Evolutionary conservation across 2,113 vertebrate species (phyloP).

Genomic region (Vireo altiloquus): DNA sequence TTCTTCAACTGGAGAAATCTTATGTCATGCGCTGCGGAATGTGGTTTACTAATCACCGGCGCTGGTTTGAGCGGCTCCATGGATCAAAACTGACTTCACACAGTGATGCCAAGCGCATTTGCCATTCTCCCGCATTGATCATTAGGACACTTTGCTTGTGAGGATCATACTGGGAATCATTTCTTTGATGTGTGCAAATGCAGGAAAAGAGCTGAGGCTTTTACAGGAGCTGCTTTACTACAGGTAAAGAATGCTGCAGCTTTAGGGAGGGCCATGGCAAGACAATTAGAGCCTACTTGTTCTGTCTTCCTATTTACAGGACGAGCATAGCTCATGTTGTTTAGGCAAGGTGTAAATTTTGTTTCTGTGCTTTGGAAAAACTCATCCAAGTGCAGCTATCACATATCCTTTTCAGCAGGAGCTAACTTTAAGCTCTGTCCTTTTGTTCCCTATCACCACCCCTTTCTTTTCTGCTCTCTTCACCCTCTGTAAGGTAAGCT

Average conservation of each 20-base stretch:
- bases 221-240: background rate
- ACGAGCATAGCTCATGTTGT: background rate
- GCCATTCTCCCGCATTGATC: conserved; percentile 18
- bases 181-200: conserved; percentile 25
- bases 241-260: background rate
- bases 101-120: background rate
- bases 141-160: background rate
- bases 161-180: conserved; percentile 35
- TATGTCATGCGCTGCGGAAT: background rate
- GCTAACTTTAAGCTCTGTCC: background rate
- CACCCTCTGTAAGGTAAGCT: background rate
- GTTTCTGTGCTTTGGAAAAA: background rate
- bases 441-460: background rate
- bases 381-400: background rate
- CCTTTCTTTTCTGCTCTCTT: conserved; percentile 2
- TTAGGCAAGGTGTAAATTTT: background rate
- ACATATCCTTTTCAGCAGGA: background rate
- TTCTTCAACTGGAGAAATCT: background rate
- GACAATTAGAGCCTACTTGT: background rate
- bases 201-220: background rate
- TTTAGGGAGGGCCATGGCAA: background rate
- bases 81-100: conserved; percentile 36
- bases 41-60: conserved; percentile 21
- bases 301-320: background rate
- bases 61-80: conserved; percentile 28